Percentiles rank a stretch among this genome's conserved stretches.
Conservation (phyloP, 2,797 vertebrate genomes). For the Odontamblyopus lacepedii region DNA sequence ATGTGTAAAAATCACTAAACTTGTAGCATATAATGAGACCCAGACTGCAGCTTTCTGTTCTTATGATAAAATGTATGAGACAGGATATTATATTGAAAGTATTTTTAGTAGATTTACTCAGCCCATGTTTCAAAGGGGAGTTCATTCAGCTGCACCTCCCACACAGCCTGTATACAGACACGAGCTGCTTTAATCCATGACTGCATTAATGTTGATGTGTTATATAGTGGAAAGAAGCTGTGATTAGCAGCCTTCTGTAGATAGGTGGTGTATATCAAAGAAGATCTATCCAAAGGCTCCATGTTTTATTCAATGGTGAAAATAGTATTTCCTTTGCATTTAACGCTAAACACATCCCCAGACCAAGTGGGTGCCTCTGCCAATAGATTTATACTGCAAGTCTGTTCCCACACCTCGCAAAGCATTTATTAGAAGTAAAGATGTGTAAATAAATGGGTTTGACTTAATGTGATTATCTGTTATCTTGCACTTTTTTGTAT, state of each 20-base stretch:
- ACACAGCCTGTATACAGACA: slow-evolving; percentile 1
- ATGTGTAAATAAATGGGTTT: no score
- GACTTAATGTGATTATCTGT: no score
- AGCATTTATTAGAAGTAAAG: no score
- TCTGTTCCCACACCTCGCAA: no score
- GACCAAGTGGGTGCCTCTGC: neutral
- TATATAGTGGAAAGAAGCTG: neutral
- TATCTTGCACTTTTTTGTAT: no score
- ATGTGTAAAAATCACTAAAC: neutral
- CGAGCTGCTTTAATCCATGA: neutral
- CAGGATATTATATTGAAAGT: neutral
- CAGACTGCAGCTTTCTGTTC: neutral
- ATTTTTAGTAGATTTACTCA: slow-evolving; percentile 7
- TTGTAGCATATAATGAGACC: neutral
- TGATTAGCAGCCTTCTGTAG: neutral
- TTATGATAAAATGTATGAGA: neutral
- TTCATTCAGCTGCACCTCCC: slow-evolving; percentile 8
- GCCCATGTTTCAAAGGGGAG: slow-evolving; percentile 5
- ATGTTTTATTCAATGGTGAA: slow-evolving; percentile 13
- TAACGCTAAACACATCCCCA: neutral
- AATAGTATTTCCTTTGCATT: neutral
- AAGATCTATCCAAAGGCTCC: neutral
- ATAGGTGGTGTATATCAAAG: slow-evolving; percentile 4
- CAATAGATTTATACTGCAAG: neutral
- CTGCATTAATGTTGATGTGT: slow-evolving; percentile 1